phyloP scores from a whole-genome alignment of 1,140 invertebrate species.

The Liolophura sinensis region DNA sequence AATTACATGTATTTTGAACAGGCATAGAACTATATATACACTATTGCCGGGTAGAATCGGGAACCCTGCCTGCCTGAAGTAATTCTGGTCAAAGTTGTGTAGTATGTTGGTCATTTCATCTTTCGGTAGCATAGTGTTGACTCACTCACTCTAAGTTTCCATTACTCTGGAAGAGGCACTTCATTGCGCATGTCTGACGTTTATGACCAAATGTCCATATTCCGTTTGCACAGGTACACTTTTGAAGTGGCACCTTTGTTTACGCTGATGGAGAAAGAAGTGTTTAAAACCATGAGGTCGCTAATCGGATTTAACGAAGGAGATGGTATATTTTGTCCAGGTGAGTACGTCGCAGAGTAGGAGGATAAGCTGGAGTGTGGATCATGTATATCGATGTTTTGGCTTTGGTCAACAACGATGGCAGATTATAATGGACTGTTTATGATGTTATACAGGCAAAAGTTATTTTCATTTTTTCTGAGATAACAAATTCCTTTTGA shows the following conservation, averaged over 20 bases:
- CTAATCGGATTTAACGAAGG: slow-evolving; percentile 89
- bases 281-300: slow-evolving; percentile 90
- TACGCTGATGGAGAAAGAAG: slow-evolving; percentile 96
- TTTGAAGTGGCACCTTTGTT: slow-evolving; percentile 99
- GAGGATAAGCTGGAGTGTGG: background rate
- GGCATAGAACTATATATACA: background rate
- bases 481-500: background rate
- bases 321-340: slow-evolving; percentile 95
- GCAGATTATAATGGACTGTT: no score
- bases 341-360: slow-evolving; percentile 54
- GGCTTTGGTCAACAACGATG: background rate
- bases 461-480: background rate
- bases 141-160: background rate
- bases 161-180: background rate
- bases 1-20: background rate
- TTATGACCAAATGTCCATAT: background rate
- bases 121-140: no score
- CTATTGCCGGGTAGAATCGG: background rate
- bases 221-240: slow-evolving; percentile 73
- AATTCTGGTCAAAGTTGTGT: no score
- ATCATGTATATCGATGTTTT: background rate
- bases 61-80: background rate
- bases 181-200: background rate
- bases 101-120: no score
- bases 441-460: background rate